phyloP scores from a whole-genome alignment of 2,113 vertebrate genomes.

The Hemichromis elongatus region DNA sequence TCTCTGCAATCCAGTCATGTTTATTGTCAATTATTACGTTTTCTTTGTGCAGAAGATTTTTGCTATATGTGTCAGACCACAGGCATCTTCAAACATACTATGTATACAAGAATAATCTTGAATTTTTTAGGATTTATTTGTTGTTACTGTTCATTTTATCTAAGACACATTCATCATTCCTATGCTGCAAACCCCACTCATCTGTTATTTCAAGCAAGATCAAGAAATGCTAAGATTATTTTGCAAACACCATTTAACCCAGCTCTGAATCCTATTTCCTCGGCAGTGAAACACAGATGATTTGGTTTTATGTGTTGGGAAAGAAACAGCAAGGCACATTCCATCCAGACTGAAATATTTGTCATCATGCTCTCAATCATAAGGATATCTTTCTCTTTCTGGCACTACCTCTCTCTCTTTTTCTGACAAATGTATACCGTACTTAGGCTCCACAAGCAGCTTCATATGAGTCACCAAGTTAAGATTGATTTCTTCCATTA shows the following conservation, averaged over 20 bases:
- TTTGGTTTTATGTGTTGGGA: constrained; percentile 13
- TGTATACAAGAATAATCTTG: neutral
- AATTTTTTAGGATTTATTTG: neutral
- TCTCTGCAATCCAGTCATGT: neutral
- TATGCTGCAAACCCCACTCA: neutral
- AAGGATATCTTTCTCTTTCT: neutral
- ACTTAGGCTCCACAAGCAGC: constrained; percentile 28
- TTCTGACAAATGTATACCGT: constrained; percentile 30
- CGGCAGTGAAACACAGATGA: constrained; percentile 35
- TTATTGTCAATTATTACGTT: neutral
- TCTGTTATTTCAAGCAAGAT: constrained; percentile 16
- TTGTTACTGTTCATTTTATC: neutral
- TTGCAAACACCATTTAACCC: constrained; percentile 37
- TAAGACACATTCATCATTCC: neutral
- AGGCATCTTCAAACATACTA: neutral
- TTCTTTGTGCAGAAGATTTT: neutral
- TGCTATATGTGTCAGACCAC: neutral
- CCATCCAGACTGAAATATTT: constrained; percentile 45
- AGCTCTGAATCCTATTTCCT: neutral
- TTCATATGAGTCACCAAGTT: constrained; percentile 37
- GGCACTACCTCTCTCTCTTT: neutral
- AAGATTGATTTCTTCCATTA: constrained; percentile 58
- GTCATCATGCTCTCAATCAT: constrained; percentile 18
- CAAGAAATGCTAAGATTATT: constrained; percentile 9
- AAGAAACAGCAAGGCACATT: constrained; percentile 19